A percentile compares a stretch with the other conserved stretches of the same genome.
Conservation (phyloP, 1,140 invertebrate genomes). For the Drosophila repletoides region DNA sequence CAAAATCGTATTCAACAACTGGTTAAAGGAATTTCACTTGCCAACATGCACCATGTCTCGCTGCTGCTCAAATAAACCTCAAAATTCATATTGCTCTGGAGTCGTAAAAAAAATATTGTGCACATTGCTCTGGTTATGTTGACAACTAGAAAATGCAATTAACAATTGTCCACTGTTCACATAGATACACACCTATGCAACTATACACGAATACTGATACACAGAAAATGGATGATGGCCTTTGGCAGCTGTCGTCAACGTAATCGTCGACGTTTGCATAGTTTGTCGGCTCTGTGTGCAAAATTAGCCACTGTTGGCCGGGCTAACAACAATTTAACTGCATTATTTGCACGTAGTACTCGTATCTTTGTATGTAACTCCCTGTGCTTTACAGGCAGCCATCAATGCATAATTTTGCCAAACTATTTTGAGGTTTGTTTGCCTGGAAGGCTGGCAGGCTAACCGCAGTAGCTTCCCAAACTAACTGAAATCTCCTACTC, state of each 20-base stretch:
- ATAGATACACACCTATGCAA: slow-evolving; percentile 7
- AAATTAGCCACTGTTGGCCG: slow-evolving; percentile 53
- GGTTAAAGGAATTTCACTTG: no score
- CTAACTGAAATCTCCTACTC: slow-evolving; percentile 1
- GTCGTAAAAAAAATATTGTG: slow-evolving; percentile 50
- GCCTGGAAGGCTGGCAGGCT: slow-evolving; percentile 63
- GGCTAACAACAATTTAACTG: slow-evolving; percentile 63
- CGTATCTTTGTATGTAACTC: no score
- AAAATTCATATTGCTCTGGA: no score
- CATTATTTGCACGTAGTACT: slow-evolving; percentile 67
- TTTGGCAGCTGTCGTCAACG: slow-evolving; percentile 75
- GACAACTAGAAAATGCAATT: slow-evolving; percentile 80
- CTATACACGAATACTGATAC: slow-evolving; percentile 1
- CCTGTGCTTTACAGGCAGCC: slow-evolving; percentile 53
- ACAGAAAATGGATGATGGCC: slow-evolving; percentile 56
- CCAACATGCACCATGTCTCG: no score
- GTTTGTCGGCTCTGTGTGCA: slow-evolving; percentile 46
- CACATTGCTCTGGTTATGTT: slow-evolving; percentile 61
- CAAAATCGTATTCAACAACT: no score
- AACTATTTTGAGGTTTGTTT: slow-evolving; percentile 80
- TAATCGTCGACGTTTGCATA: slow-evolving; percentile 66
- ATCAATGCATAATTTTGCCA: slow-evolving; percentile 81
- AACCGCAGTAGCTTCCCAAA: slow-evolving; percentile 48
- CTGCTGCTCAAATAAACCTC: no score
- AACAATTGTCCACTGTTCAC: slow-evolving; percentile 65